Percentiles rank a stretch among this genome's conserved stretches.
These are phyloP conservation scores for Microctonus brassicae DNA, from an alignment of 2,888 invertebrate genomes.

Conservation along the genomic window DNA sequence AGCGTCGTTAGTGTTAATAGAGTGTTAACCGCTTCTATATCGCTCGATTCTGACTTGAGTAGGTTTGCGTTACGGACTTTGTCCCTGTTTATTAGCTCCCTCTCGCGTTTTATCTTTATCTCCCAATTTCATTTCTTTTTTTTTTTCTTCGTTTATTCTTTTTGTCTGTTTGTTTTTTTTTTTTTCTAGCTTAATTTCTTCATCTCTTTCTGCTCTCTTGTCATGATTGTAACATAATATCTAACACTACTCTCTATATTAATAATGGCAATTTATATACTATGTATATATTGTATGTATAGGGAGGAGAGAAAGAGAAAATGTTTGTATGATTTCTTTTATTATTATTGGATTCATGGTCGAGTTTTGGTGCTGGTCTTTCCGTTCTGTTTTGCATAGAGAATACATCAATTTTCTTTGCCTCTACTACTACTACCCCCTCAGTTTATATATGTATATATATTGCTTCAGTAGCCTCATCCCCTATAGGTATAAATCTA, in stretches of 20 bases:
- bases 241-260: too few relatives aligned
- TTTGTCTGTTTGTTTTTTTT: not conserved
- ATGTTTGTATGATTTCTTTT: conserved; percentile 66
- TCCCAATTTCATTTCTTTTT: not conserved
- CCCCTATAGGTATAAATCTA: not conserved
- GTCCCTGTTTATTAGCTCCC: conserved; percentile 16
- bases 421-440: conserved; percentile 53
- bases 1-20: conserved; percentile 69
- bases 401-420: conserved; percentile 66
- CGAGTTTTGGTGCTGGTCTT: conserved; percentile 55
- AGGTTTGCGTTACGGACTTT: conserved; percentile 33
- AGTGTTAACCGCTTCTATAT: conserved; percentile 69
- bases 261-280: too few relatives aligned
- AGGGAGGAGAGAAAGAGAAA: too few relatives aligned
- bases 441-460: conserved; percentile 9
- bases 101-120: not conserved
- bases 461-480: not conserved
- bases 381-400: conserved; percentile 65
- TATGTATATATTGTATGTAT: too few relatives aligned
- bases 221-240: too few relatives aligned
- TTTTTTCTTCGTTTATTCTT: not conserved
- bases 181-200: not conserved
- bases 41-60: conserved; percentile 59
- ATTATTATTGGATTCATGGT: conserved; percentile 3
- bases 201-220: too few relatives aligned